Percentiles rank a stretch among this genome's conserved stretches.
phyloP scores from a whole-genome alignment of 2,888 invertebrate genomes.

The Clunio marinus region DNA sequence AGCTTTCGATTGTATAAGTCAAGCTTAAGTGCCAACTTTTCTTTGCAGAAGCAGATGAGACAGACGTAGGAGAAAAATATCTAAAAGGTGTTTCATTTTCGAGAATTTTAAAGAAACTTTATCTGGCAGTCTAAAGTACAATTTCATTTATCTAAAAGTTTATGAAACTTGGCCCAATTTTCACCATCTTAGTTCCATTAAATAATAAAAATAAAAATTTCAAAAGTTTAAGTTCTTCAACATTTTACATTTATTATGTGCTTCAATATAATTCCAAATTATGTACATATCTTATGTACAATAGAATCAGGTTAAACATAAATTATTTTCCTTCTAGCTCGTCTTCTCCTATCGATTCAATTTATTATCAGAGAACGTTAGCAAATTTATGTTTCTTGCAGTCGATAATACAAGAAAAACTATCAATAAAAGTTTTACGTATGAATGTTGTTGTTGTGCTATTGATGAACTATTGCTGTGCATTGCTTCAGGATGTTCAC shows the following conservation, averaged over 20 bases:
- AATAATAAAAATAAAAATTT: background rate
- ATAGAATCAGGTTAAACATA: background rate
- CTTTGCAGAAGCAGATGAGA: too few relatives aligned
- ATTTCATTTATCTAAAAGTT: background rate
- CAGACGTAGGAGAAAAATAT: too few relatives aligned
- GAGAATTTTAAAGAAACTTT: too few relatives aligned
- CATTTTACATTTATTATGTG: conserved; percentile 6
- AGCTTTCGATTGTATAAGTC: too few relatives aligned
- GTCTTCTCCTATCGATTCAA: background rate
- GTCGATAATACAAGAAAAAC: background rate
- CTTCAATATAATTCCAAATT: background rate
- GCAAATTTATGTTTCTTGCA: conserved; percentile 9
- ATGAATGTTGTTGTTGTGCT: conserved; percentile 3
- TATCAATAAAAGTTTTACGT: conserved; percentile 18
- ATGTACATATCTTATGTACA: background rate
- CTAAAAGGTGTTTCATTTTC: too few relatives aligned
- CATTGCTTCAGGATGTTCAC: conserved; percentile 74
- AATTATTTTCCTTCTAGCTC: background rate
- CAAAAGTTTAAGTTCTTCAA: background rate
- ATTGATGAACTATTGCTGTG: conserved; percentile 51
- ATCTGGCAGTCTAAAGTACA: background rate
- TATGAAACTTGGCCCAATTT: background rate
- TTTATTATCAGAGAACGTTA: background rate
- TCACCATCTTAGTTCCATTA: background rate
- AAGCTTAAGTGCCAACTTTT: too few relatives aligned